These are phyloP conservation scores for Saguinus imperator DNA, from an alignment of 2,113 vertebrate genomes.

Conservation along the genomic window DNA sequence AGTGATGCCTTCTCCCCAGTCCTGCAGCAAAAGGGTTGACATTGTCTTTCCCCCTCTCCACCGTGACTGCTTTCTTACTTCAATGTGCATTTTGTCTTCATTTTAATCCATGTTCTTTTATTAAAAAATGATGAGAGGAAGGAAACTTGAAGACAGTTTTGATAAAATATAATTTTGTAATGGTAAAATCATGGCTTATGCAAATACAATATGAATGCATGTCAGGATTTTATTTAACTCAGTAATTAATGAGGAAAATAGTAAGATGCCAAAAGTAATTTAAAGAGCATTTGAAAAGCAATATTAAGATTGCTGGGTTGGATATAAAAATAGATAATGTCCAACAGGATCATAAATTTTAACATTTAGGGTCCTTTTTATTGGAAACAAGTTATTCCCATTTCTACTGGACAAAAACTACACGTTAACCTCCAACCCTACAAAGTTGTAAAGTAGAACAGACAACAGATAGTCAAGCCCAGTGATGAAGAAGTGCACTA, in stretches of 20 bases:
- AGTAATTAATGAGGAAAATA: background rate
- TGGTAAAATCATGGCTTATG: background rate
- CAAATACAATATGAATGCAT: background rate
- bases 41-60: background rate
- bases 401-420: background rate
- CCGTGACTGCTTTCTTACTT: background rate
- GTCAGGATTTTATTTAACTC: background rate
- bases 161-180: background rate
- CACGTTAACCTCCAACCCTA: background rate
- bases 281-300: background rate
- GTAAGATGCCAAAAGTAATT: background rate
- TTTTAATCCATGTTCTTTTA: background rate
- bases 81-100: background rate
- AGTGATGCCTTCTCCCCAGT: background rate
- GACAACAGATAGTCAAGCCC: background rate
- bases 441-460: background rate
- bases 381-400: background rate
- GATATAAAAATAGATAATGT: background rate
- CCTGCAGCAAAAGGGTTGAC: background rate
- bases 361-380: background rate
- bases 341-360: background rate
- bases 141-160: background rate
- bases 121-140: background rate
- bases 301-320: slow-evolving; percentile 8
- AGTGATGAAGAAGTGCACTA: background rate